Percentiles rank a stretch among this genome's conserved stretches.
phyloP scores from a whole-genome alignment of 2,113 vertebrate species.

The Turnix velox region DNA sequence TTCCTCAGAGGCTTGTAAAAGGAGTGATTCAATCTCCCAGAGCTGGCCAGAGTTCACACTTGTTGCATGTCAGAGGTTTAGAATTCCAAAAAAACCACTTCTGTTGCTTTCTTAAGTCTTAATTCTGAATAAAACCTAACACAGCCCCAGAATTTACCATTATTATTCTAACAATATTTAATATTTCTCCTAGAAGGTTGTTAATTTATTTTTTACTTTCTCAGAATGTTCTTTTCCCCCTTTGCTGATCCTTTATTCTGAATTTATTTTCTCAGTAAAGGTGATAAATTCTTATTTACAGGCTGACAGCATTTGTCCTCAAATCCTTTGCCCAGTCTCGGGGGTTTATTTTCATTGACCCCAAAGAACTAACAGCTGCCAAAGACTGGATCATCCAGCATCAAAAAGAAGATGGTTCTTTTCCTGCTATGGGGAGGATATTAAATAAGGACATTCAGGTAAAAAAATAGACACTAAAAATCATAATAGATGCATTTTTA shows the following conservation, averaged over 20 bases:
- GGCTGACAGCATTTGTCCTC: conserved; percentile 93
- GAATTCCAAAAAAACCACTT: conserved; percentile 36
- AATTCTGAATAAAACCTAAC: neutral
- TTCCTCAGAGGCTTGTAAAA: conserved; percentile 66
- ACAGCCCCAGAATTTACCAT: neutral
- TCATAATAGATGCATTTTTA: neutral
- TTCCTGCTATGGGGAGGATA: conserved; percentile 88
- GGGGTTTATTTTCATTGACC: conserved; percentile 93
- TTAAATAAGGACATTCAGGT: conserved; percentile 95
- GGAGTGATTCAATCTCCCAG: conserved; percentile 65
- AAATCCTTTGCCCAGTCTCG: conserved; percentile 93
- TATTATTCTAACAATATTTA: neutral
- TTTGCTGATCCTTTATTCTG: neutral
- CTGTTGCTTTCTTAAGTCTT: neutral
- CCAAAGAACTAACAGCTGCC: conserved; percentile 81
- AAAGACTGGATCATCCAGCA: conserved; percentile 90
- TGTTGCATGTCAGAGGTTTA: conserved; percentile 40
- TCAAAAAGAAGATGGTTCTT: conserved; percentile 86
- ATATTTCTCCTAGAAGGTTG: neutral
- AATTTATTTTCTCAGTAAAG: neutral
- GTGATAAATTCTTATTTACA: conserved; percentile 27
- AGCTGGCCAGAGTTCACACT: conserved; percentile 51
- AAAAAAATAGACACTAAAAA: neutral
- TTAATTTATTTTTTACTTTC: neutral
- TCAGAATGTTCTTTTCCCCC: neutral